phyloP scores from a whole-genome alignment of 2,797 vertebrate species.

The Enoplosus armatus region DNA sequence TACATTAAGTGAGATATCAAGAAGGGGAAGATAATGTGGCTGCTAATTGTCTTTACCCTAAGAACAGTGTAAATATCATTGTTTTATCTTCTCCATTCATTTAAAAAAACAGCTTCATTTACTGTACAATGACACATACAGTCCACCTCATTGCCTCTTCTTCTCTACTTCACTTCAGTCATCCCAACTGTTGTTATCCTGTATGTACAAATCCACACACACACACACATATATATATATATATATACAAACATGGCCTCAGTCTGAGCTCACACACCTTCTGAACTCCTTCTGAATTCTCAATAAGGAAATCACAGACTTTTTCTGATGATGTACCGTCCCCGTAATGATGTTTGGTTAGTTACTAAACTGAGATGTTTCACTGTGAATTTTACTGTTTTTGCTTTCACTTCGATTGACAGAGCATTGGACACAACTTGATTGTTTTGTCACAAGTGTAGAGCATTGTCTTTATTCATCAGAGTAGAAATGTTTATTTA shows the following conservation, averaged over 20 bases:
- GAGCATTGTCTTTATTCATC: conserved; percentile 17
- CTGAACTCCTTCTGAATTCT: conserved; percentile 21
- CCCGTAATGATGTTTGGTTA: conserved; percentile 36
- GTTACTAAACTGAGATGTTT: conserved; percentile 59
- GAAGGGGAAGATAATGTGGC: conserved; percentile 2
- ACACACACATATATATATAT: too few relatives aligned
- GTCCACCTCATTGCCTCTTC: conserved; percentile 22
- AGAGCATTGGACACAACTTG: conserved; percentile 7
- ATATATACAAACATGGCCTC: conserved; percentile 12
- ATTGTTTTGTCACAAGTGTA: conserved; percentile 4
- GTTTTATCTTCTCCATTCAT: conserved; percentile 30
- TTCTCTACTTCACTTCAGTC: conserved; percentile 9
- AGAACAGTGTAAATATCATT: conserved; percentile 59
- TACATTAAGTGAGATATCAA: conserved; percentile 15
- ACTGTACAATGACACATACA: conserved; percentile 15
- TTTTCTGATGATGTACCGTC: conserved; percentile 29
- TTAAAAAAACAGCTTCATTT: conserved; percentile 10
- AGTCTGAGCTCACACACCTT: conserved; percentile 25
- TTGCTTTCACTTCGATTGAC: conserved; percentile 23
- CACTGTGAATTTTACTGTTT: conserved; percentile 63
- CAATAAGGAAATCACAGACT: conserved; percentile 2
- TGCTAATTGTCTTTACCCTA: conserved; percentile 16
- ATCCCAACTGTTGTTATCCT: conserved; percentile 7
- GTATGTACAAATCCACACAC: conserved; percentile 29
- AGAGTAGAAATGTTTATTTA: conserved; percentile 15